phyloP scores from a whole-genome alignment of 2,113 vertebrate species.

The Phocoena sinus region DNA sequence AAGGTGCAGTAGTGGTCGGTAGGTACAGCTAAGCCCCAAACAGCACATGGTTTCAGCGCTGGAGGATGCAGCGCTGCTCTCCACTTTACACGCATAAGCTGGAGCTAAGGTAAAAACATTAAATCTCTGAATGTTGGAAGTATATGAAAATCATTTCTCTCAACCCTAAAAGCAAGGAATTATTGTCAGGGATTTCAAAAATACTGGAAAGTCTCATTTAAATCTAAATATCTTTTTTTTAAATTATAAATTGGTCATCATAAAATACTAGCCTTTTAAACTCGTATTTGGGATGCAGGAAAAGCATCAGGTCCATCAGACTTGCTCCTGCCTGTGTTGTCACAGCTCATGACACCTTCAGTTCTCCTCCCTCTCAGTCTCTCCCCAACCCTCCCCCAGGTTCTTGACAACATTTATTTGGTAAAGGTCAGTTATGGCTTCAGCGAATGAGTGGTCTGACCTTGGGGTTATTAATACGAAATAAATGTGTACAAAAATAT shows the following conservation, averaged over 20 bases:
- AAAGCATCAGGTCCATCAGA: constrained; percentile 66
- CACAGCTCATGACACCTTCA: constrained; percentile 59
- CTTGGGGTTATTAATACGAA: constrained; percentile 76
- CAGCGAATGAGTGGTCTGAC: constrained; percentile 76
- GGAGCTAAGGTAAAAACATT: constrained; percentile 79
- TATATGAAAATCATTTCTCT: constrained; percentile 82
- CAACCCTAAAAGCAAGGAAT: constrained; percentile 83
- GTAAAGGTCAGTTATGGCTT: constrained; percentile 87
- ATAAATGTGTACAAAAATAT: constrained; percentile 84
- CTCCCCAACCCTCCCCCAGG: constrained; percentile 57
- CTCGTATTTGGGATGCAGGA: constrained; percentile 73
- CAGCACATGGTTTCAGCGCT: constrained; percentile 53
- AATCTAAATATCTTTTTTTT: constrained; percentile 85
- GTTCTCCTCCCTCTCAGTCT: constrained; percentile 58
- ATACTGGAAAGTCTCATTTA: constrained; percentile 85
- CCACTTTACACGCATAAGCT: constrained; percentile 63
- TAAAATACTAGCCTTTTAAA: constrained; percentile 83
- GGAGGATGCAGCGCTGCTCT: constrained; percentile 59
- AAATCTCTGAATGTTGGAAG: constrained; percentile 77
- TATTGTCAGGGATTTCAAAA: constrained; percentile 83
- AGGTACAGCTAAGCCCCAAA: constrained; percentile 63
- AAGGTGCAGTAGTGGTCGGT: constrained; percentile 24
- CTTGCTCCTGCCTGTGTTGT: constrained; percentile 69
- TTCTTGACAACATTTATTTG: constrained; percentile 80
- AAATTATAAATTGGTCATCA: constrained; percentile 82